Base-by-base conservation (phyloP, 1,140 invertebrate species). In the Drosophila mauritiana region DNA sequence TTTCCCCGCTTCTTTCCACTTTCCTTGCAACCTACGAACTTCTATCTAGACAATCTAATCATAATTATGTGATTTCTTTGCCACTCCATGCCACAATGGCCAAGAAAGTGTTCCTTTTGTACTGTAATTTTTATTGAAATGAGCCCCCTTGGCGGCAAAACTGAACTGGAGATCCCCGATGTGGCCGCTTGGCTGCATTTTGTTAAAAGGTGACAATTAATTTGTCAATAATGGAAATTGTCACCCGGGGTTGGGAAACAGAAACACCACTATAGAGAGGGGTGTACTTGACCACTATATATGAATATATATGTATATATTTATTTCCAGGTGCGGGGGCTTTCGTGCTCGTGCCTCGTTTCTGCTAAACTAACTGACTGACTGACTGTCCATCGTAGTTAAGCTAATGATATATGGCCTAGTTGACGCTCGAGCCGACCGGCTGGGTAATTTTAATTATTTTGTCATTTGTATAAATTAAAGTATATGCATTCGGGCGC, bases 181-280 rank as follows among this genome's bases (percentile, higher is more conserved):
- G 39, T 27, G 39, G 57, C 52, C 56, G 58, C 58, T 56, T 70
- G 68, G 72, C 81, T 74, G 76, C 84, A 78, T 89, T 88, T 88
- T 88, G 84, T 88, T 88, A 83, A 88, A 88, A 88, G 84, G 84
- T 89, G 84, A 88, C 84, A 88, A 89, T 88, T 88, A 88, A 88
- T 88, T 88, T 88, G 84, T 88, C 84, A 83, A 88, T 88, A 89
- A 80, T 80, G 75, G 85, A 86, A 76, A 88, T 82, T 79, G 82
- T 82, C 79, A 76, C 62, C 73, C 58, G 63, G 8, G 43, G n/a
- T 17, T 17, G 45, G 11, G 59, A 12, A 20, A n/a, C 20, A n/a
- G 34, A 61, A 17, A 11, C n/a, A 46, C 39, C n/a, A n/a, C 22
- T 2, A 10, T 31, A 10, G 8, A 2, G 8, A 10, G 31, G 31